These are phyloP conservation scores for Encarsia formosa DNA, from an alignment of 2,888 invertebrate species.

Conservation along the genomic window DNA sequence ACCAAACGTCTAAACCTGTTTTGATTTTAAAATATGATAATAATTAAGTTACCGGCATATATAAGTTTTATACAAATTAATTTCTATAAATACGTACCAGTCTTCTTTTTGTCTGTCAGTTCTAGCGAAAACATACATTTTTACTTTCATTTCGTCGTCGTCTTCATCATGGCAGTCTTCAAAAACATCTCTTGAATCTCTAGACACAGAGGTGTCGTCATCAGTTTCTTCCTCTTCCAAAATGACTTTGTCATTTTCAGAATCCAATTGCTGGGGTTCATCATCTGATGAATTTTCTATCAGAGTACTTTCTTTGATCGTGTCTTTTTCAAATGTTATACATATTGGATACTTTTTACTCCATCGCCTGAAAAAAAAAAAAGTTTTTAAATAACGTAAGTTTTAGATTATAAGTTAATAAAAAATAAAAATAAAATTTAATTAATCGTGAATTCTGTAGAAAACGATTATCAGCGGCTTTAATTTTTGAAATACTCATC, in stretches of 20 bases:
- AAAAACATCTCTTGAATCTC: constrained; percentile 38
- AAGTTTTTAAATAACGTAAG: not conserved
- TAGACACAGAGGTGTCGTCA: constrained; percentile 41
- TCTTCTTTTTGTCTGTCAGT: constrained; percentile 89
- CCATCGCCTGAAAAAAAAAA: constrained; percentile 61
- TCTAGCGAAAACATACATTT: constrained; percentile 66
- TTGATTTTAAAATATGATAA: too few relatives aligned
- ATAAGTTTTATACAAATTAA: too few relatives aligned
- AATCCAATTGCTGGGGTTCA: constrained; percentile 35
- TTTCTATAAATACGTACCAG: constrained; percentile 71
- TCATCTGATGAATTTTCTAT: constrained; percentile 47
- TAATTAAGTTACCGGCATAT: too few relatives aligned
- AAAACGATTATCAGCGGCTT: too few relatives aligned
- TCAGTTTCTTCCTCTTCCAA: constrained; percentile 54
- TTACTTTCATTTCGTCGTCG: constrained; percentile 36
- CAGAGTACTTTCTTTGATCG: constrained; percentile 38
- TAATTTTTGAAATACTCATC: too few relatives aligned
- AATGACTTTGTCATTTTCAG: constrained; percentile 48
- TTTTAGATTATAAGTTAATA: constrained; percentile 1
- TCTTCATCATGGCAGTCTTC: constrained; percentile 40
- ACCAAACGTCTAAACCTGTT: constrained; percentile 56
- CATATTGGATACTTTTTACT: constrained; percentile 93
- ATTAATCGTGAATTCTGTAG: too few relatives aligned
- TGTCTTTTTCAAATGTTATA: constrained; percentile 57
- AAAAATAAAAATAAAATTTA: too few relatives aligned